A percentile compares a stretch with the other conserved stretches of the same genome.
These are phyloP conservation scores for Drosophila grimshawi DNA, from an alignment of 1,140 invertebrate genomes.

Conservation along the genomic window DNA sequence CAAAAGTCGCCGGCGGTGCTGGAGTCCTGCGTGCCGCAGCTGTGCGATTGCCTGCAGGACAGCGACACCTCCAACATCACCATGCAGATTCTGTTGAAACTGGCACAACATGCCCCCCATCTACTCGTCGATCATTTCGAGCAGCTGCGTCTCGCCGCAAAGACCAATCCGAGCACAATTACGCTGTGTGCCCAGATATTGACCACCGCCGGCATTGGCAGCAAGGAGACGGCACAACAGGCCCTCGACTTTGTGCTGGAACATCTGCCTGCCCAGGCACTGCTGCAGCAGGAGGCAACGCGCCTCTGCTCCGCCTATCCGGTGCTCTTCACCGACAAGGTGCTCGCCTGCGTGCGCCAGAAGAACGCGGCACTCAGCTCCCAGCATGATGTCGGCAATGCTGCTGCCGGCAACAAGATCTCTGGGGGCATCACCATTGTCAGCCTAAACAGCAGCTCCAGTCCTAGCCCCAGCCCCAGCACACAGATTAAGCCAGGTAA, in stretches of 20 bases:
- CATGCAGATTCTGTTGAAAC: conserved; percentile 91
- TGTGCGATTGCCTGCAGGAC: conserved; percentile 75
- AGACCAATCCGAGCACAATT: conserved; percentile 88
- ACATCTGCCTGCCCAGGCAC: conserved; percentile 89
- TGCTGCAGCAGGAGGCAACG: conserved; percentile 91
- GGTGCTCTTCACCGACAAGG: conserved; percentile 90
- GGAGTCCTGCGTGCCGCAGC: conserved; percentile 70
- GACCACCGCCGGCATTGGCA: conserved; percentile 88
- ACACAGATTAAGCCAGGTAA: conserved; percentile 52
- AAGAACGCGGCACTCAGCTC: conserved; percentile 85
- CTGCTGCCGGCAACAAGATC: conserved; percentile 85
- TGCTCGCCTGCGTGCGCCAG: conserved; percentile 89
- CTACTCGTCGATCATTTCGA: conserved; percentile 89
- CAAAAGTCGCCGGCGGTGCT: conserved; percentile 88
- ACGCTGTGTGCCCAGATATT: conserved; percentile 88
- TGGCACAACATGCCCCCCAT: conserved; percentile 89
- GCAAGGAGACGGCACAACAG: conserved; percentile 90
- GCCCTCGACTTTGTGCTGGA: conserved; percentile 92
- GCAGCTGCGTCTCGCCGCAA: conserved; percentile 88
- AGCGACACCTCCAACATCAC: conserved; percentile 87
- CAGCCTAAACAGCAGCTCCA: conserved; percentile 86
- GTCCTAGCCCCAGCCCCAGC: conserved; percentile 50
- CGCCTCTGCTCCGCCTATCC: conserved; percentile 91
- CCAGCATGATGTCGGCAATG: conserved; percentile 86
- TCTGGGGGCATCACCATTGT: conserved; percentile 91